A percentile compares a stretch with the other conserved stretches of the same genome.
Evolutionary conservation across 2,797 vertebrate genomes (phyloP).

Genomic region (Babyrousa celebensis): DNA sequence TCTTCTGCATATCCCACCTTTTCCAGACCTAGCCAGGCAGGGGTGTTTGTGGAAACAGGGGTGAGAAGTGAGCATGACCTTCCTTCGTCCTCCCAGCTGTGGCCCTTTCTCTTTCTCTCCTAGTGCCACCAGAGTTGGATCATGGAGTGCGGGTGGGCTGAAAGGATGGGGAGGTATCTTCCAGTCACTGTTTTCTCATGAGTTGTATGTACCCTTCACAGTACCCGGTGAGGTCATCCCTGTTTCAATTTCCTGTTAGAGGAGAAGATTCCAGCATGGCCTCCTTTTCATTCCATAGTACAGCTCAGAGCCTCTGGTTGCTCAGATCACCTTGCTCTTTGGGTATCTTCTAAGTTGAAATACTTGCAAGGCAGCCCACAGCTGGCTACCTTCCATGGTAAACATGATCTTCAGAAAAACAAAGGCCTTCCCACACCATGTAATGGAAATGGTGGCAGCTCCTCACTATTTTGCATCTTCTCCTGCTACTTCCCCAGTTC

Average conservation of each 20-base stretch:
- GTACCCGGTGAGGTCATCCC: not conserved
- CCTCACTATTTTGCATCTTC: not conserved
- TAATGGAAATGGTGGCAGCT: not conserved
- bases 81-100: not conserved
- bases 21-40: not conserved
- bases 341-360: not conserved
- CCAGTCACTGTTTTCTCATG: not conserved
- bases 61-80: not conserved
- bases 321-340: not conserved
- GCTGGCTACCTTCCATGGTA: not conserved
- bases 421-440: not conserved
- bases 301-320: not conserved
- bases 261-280: not conserved
- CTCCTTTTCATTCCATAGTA: not conserved
- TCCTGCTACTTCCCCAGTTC: not conserved
- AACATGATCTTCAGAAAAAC: not conserved
- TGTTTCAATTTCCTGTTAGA: not conserved
- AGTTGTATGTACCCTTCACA: not conserved
- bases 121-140: too few relatives aligned
- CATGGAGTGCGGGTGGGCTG: too few relatives aligned
- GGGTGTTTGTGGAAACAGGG: not conserved
- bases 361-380: not conserved
- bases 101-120: not conserved
- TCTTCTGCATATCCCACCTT: not conserved
- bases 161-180: not conserved